A percentile compares a stretch with the other conserved stretches of the same genome.
Conservation (phyloP, 2,113 vertebrate genomes). For the Brachypodius melanocephalos region DNA sequence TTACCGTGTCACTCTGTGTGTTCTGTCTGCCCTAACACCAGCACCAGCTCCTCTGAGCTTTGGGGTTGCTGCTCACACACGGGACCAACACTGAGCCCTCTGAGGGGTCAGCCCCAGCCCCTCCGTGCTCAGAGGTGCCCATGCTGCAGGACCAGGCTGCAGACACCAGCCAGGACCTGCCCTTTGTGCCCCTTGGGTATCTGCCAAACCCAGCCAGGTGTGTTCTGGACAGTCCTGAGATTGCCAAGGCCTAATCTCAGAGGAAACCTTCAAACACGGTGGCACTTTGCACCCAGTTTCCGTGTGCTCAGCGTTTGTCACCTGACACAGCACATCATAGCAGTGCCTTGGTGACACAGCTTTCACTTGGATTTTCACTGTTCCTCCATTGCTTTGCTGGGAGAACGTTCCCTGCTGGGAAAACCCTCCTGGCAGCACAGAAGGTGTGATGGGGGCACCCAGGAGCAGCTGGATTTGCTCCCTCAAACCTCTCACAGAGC, state of each 20-base stretch:
- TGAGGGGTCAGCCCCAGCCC: neutral
- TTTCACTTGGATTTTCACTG: neutral
- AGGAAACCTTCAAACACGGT: neutral
- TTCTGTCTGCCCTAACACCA: neutral
- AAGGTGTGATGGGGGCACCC: neutral
- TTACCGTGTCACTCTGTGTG: neutral
- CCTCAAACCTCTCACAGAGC: neutral
- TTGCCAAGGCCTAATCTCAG: neutral
- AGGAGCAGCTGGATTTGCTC: neutral
- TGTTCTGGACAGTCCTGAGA: neutral
- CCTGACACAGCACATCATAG: accelerated
- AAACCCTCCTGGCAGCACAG: neutral
- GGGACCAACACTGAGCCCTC: accelerated
- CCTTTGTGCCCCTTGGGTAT: neutral
- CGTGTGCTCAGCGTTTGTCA: neutral
- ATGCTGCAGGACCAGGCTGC: neutral
- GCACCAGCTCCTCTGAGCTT: accelerated
- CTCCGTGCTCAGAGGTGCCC: neutral
- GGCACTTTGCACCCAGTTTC: neutral
- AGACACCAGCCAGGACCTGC: neutral
- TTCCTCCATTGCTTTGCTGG: neutral
- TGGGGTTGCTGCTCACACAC: neutral
- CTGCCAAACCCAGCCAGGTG: neutral
- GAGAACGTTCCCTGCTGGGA: accelerated
- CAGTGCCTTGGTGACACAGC: neutral